phyloP scores from a whole-genome alignment of 2,888 invertebrate species.

The Drosophila phalerata region DNA sequence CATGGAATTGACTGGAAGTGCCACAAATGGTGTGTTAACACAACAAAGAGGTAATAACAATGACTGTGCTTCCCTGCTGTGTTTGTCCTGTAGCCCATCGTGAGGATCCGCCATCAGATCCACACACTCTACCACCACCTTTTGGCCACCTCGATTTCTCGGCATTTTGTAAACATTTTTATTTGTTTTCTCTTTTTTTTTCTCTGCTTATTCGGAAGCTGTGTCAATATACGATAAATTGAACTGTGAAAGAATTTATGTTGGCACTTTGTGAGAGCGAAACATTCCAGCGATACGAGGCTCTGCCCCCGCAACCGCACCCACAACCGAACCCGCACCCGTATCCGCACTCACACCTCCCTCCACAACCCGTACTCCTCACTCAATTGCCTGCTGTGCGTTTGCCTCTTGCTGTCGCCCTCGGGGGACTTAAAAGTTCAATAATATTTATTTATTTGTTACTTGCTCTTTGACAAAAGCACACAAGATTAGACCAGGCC shows the following conservation, averaged over 20 bases:
- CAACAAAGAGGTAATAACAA: slow-evolving; percentile 81
- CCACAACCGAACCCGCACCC: background rate
- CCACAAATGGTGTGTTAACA: slow-evolving; percentile 79
- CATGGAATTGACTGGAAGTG: slow-evolving; percentile 66
- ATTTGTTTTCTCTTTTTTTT: slow-evolving; percentile 48
- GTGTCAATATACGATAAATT: slow-evolving; percentile 78
- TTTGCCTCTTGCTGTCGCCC: slow-evolving; percentile 27
- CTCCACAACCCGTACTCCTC: background rate
- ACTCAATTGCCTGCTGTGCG: slow-evolving; percentile 51
- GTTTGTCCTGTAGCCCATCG: slow-evolving; percentile 34
- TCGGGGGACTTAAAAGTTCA: slow-evolving; percentile 75
- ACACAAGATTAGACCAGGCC: slow-evolving; percentile 69
- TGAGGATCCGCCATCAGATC: slow-evolving; percentile 27
- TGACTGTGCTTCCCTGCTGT: slow-evolving; percentile 49
- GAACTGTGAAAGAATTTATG: slow-evolving; percentile 78
- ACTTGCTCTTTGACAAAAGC: slow-evolving; percentile 77
- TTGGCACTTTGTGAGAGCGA: slow-evolving; percentile 65
- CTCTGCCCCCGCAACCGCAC: no score
- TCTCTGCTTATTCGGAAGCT: slow-evolving; percentile 52
- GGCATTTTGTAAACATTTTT: slow-evolving; percentile 76
- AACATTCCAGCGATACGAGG: slow-evolving; percentile 35
- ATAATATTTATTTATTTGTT: slow-evolving; percentile 79
- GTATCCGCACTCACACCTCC: background rate
- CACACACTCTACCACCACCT: slow-evolving; percentile 2
- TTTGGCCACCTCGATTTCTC: slow-evolving; percentile 21